Evolutionary conservation across 2,888 invertebrate genomes (phyloP), one percentile per base, ranked within the genome.

Genomic region (Pemphredon lugubris): DNA sequence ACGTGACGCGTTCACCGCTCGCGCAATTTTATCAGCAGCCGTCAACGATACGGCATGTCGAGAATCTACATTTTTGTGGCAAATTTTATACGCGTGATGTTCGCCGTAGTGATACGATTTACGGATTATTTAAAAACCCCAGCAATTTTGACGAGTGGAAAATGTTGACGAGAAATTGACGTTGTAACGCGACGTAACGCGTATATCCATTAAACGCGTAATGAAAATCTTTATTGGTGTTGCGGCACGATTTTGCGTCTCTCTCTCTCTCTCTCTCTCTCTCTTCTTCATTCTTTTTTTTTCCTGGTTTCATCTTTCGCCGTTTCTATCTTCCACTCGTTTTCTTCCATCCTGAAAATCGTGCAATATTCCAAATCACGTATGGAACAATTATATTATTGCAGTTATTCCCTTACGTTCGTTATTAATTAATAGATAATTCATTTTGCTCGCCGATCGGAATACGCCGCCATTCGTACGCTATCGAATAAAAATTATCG

Each of bases 141-240:
- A 14, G 54, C 47, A 54, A 40, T 23, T 23, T 18, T 16, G 26
- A 7, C 2, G 37, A 30, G 34, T 53, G 18, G 51, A 51, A 55
- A 59, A 58, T 39, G 59, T 60, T 55, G 60, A 44, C 42, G 70
- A 30, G 53, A 58, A 60, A 75, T 60, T 53, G 65, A 50, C 70
- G 42, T 65, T 48, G 59, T 57, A 45, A 50, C 54, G 34, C 55
- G 67, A 63, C 64, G 44, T 53, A 50, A 23, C 54, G 44, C 16
- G 70, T 57, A 77, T 76, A 72, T 68, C 77, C 83, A 83, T 82
- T 83, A 83, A 84, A 83, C 72, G 71, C 78, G 61, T 73, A 82
- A 83, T 83, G 81, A 80, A 83, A 81, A 83, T 84, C 82, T 83
- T 78, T 77, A 82, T 80, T 79, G 75, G 64, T 76, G 70, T 69